A percentile compares a stretch with the other conserved stretches of the same genome.
Evolutionary conservation across 2,797 vertebrate species (phyloP).

Genomic region (Melanotaenia parkinsoni): DNA sequence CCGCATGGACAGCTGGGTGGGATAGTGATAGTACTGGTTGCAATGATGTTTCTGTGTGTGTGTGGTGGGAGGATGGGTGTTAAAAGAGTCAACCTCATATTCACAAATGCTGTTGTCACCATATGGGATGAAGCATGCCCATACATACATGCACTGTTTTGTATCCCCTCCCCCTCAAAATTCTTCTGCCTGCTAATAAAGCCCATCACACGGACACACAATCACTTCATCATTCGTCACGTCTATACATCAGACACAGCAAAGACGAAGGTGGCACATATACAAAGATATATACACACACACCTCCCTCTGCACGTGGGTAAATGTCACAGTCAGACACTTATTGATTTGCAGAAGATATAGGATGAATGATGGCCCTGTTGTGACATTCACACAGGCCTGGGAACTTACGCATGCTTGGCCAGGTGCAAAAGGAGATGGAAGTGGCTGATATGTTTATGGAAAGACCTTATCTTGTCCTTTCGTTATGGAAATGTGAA

Average conservation of each 20-base stretch:
- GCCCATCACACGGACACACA: constrained; percentile 32
- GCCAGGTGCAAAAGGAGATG: constrained; percentile 54
- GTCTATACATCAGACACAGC: constrained; percentile 33
- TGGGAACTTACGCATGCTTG: constrained; percentile 34
- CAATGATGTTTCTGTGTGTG: constrained; percentile 19
- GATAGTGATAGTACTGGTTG: constrained; percentile 43
- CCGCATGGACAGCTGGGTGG: constrained; percentile 69
- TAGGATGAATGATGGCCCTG: constrained; percentile 70
- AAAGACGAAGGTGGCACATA: constrained; percentile 50
- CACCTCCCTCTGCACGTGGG: constrained; percentile 48
- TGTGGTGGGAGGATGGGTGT: constrained; percentile 43
- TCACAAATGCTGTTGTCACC: constrained; percentile 71
- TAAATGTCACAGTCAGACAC: constrained; percentile 76
- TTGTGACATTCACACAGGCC: constrained; percentile 71
- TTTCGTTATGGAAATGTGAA: constrained; percentile 73
- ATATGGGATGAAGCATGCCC: constrained; percentile 54
- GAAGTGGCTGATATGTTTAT: constrained; percentile 67
- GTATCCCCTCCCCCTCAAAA: not conserved
- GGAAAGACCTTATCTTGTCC: constrained; percentile 76
- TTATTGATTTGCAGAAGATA: constrained; percentile 76
- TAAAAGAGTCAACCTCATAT: constrained; percentile 58
- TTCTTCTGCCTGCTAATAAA: not conserved
- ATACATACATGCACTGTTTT: constrained; percentile 28
- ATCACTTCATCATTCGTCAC: constrained; percentile 46
- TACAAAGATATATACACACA: constrained; percentile 28